Evolutionary conservation across 2,113 vertebrate genomes (phyloP), one percentile per base, ranked within the genome.

Genomic region (Pygoscelis adeliae): DNA sequence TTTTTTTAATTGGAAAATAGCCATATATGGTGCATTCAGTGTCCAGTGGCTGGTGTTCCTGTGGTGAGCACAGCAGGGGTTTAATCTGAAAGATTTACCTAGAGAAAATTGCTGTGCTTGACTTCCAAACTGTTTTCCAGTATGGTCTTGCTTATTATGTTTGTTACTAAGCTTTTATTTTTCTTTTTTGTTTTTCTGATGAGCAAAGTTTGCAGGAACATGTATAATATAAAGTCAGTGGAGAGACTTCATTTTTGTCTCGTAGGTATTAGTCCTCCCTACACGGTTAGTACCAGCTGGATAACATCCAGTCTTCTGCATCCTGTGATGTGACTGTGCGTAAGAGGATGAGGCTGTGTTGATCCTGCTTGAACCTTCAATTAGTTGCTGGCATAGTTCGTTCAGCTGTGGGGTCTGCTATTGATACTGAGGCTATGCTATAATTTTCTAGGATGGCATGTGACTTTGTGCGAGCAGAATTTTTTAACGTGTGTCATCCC

Each of bases 151-250:
- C 26, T 63, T 47, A 13, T 58, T 92, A 1, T 14, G 2, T 62
- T 65, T 29, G 7, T 70, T 49, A 27, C 8, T 23, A 11, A 80
- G 19, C 18, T 71, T 87, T 29, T 15, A 1, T 46, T 52, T 42
- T 47, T 30, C 13, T 38, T 77, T 58, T 71, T 52, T 18, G 14
- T 46, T 61, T n/a, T 66, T 42, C 13, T 29, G 21, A 13, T 19
- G 15, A 34, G n/a, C 13, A 34, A 2, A 25, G 22, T 40, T 93
- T 49, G 17, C 9, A 71, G 52, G 19, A 52, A 52, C 14, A 22
- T 8, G 2, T 4, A 4, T 67, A n/a, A 40, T 17, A 15, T 4
- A 5, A 71, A 62, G 71, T 20, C 50, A 15, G 6, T 2, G 1
- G 17, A 22, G 50, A 49, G 20, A 22, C 19, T 42, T 72, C 22